phyloP scores from a whole-genome alignment of 1,140 invertebrate species.

The Sitobion miscanthi region DNA sequence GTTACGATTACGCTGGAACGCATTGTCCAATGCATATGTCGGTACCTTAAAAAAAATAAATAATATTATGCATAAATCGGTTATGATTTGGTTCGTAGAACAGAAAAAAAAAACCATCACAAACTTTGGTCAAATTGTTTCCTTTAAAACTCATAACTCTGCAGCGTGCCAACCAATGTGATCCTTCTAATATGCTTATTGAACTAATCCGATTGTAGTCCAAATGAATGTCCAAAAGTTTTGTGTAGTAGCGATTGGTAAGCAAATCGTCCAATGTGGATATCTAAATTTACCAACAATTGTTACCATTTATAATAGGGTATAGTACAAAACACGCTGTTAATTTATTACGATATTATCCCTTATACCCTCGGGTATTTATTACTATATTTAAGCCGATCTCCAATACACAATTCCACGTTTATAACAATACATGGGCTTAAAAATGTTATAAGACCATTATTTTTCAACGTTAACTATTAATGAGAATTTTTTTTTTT shows the following conservation, averaged over 20 bases:
- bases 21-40: slow-evolving; percentile 78
- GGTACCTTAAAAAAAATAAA: slow-evolving; percentile 68
- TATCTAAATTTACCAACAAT: slow-evolving; percentile 65
- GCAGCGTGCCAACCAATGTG: slow-evolving; percentile 78
- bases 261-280: slow-evolving; percentile 69
- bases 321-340: slow-evolving; percentile 2
- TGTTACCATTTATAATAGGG: neutral
- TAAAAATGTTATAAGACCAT: neutral
- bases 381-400: neutral
- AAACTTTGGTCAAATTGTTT: slow-evolving; percentile 75
- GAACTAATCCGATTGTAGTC: slow-evolving; percentile 76
- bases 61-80: neutral
- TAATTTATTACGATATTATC: slow-evolving; percentile 54
- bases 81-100: neutral
- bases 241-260: slow-evolving; percentile 71
- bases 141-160: slow-evolving; percentile 75
- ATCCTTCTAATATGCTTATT: slow-evolving; percentile 75
- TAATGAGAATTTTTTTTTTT: neutral
- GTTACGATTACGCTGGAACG: slow-evolving; percentile 74
- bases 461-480: neutral
- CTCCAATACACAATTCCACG: neutral
- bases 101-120: slow-evolving; percentile 57
- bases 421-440: neutral
- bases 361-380: slow-evolving; percentile 57
- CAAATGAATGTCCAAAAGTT: slow-evolving; percentile 75